Conservation (phyloP, 2,797 vertebrate genomes). For the Melanotaenia nigrans region DNA sequence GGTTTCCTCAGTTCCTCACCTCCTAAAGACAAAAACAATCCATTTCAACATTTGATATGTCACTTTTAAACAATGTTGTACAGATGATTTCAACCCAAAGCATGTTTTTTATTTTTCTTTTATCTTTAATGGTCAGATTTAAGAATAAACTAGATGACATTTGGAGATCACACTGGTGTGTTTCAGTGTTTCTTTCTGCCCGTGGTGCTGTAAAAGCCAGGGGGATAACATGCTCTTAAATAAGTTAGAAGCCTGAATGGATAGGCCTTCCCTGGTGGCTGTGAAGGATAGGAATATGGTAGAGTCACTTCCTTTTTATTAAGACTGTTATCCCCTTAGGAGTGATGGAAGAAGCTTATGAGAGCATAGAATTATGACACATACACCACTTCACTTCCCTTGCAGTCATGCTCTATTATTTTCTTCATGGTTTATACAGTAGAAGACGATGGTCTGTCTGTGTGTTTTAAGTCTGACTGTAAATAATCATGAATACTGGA, state of each 20-base stretch:
- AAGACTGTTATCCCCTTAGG: slow-evolving; percentile 36
- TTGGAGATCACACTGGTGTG: not conserved
- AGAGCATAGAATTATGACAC: slow-evolving; percentile 29
- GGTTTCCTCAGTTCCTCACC: too few species aligned
- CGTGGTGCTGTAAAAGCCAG: slow-evolving; percentile 32
- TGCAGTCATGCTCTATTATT: not conserved
- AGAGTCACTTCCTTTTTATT: slow-evolving; percentile 48
- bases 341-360: slow-evolving; percentile 39
- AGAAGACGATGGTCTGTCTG: not conserved
- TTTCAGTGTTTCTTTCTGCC: not conserved
- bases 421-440: not conserved
- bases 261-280: slow-evolving; percentile 44
- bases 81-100: not conserved
- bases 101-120: not conserved
- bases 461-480: slow-evolving; percentile 13
- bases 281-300: slow-evolving; percentile 21
- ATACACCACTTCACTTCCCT: slow-evolving; percentile 6
- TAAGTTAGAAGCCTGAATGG: slow-evolving; percentile 63
- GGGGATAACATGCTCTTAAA: slow-evolving; percentile 63
- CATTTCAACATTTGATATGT: too few species aligned
- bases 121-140: not conserved
- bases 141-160: not conserved
- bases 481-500: slow-evolving; percentile 8
- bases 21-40: too few species aligned
- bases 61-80: too few species aligned